A percentile compares a stretch with the other conserved stretches of the same genome.
These are phyloP conservation scores for Albula goreensis DNA, from an alignment of 2,113 vertebrate genomes.

Conservation along the genomic window DNA sequence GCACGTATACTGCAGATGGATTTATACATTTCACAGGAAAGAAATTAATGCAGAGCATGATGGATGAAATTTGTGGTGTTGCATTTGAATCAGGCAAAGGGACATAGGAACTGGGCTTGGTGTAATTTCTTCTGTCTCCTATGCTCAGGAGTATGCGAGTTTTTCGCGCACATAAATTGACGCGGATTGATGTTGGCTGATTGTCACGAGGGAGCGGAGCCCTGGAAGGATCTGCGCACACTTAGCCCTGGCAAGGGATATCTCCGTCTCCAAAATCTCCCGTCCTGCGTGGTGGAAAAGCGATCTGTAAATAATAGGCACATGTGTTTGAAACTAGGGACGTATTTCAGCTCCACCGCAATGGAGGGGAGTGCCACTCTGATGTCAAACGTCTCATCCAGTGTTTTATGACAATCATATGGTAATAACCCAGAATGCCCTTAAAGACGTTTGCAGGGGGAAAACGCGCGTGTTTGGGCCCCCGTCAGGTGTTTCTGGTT, in stretches of 20 bases:
- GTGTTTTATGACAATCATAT: conserved; percentile 79
- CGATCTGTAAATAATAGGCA: conserved; percentile 72
- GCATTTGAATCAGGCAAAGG: conserved; percentile 2
- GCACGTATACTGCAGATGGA: not conserved
- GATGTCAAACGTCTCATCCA: conserved; percentile 65
- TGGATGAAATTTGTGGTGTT: not conserved
- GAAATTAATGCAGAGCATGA: not conserved
- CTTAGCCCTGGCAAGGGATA: conserved; percentile 64
- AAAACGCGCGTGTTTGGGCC: conserved; percentile 71
- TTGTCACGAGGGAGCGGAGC: conserved; percentile 46
- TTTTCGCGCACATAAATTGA: not conserved
- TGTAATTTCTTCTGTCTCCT: not conserved
- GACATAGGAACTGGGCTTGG: not conserved
- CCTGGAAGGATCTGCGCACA: conserved; percentile 65
- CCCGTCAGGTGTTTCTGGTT: conserved; percentile 94
- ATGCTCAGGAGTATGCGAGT: not conserved
- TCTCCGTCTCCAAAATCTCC: conserved; percentile 60
- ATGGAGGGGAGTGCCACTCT: conserved; percentile 46
- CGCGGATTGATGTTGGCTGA: conserved; percentile 15
- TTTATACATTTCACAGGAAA: not conserved
- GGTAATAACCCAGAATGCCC: conserved; percentile 91
- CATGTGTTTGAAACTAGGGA: conserved; percentile 67
- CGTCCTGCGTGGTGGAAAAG: conserved; percentile 57
- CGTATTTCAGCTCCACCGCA: conserved; percentile 61
- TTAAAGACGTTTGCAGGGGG: conserved; percentile 72